Percentiles rank a stretch among this genome's conserved stretches.
Conservation (phyloP, 1,140 invertebrate species). For the Euwallacea similis region DNA sequence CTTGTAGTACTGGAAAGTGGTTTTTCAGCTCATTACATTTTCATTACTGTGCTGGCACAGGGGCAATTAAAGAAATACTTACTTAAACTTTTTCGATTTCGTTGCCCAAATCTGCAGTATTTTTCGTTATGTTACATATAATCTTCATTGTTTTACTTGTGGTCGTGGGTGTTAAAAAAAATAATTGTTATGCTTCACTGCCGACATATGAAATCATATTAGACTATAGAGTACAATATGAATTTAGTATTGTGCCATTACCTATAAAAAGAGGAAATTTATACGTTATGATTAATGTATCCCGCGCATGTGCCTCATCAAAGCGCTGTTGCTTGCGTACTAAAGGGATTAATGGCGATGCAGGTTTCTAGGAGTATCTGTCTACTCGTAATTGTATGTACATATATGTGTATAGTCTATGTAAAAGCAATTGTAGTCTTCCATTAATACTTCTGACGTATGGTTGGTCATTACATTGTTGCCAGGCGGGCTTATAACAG, state of each 20-base stretch:
- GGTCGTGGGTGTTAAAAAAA: conserved; percentile 37
- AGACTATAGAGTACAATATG: neutral
- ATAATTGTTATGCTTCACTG: conserved; percentile 39
- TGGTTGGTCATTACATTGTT: too few species aligned
- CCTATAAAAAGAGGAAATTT: conserved; percentile 6
- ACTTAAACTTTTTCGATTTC: too few species aligned
- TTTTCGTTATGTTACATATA: neutral
- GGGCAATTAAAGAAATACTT: too few species aligned
- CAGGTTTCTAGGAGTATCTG: too few species aligned
- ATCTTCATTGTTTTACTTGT: neutral
- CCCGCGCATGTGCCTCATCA: conserved; percentile 1
- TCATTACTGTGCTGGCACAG: too few species aligned
- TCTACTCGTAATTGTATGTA: too few species aligned
- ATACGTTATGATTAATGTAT: neutral
- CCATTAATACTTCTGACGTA: neutral
- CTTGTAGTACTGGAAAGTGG: neutral
- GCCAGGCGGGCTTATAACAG: too few species aligned
- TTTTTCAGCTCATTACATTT: too few species aligned
- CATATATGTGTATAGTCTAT: too few species aligned
- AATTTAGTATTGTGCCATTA: conserved; percentile 25
- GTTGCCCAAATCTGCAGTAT: too few species aligned
- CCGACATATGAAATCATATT: conserved; percentile 37
- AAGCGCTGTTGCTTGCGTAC: neutral
- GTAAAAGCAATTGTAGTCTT: conserved; percentile 1
- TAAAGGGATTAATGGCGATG: too few species aligned